These are phyloP conservation scores for Pangasius krempfi DNA, from an alignment of 2,797 vertebrate genomes.

Conservation along the genomic window DNA sequence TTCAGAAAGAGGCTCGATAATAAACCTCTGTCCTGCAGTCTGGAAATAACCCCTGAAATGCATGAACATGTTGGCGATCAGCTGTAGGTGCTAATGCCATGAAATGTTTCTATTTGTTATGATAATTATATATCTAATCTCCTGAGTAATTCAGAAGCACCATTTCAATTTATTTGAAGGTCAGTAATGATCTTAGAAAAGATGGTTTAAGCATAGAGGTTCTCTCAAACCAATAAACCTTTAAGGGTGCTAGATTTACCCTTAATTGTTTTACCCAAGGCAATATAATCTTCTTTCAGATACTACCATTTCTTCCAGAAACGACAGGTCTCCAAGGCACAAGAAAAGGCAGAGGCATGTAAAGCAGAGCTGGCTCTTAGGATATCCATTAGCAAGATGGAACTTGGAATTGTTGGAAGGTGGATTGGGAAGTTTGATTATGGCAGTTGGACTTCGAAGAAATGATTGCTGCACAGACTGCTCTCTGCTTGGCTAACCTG, in stretches of 20 bases:
- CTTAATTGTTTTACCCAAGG: neutral
- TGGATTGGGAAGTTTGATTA: neutral
- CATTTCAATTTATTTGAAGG: neutral
- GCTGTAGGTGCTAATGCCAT: neutral
- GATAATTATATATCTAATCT: neutral
- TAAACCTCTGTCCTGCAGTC: constrained; percentile 76
- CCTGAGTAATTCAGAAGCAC: neutral
- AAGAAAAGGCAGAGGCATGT: neutral
- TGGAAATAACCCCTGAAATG: constrained; percentile 80
- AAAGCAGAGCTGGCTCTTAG: neutral
- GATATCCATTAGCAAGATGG: neutral
- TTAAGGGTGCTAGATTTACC: neutral
- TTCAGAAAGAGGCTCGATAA: constrained; percentile 79
- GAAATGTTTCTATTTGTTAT: neutral
- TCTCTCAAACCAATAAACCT: neutral
- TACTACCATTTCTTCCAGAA: neutral
- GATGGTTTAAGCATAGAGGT: neutral
- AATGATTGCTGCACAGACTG: neutral
- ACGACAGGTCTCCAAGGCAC: neutral
- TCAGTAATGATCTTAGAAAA: neutral
- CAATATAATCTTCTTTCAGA: neutral
- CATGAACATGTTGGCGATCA: neutral
- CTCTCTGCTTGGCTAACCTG: neutral
- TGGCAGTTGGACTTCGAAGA: neutral
- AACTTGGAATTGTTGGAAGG: no score